Conservation (phyloP, 2,113 vertebrate genomes). For the Hydrochoerus hydrochaeris region DNA sequence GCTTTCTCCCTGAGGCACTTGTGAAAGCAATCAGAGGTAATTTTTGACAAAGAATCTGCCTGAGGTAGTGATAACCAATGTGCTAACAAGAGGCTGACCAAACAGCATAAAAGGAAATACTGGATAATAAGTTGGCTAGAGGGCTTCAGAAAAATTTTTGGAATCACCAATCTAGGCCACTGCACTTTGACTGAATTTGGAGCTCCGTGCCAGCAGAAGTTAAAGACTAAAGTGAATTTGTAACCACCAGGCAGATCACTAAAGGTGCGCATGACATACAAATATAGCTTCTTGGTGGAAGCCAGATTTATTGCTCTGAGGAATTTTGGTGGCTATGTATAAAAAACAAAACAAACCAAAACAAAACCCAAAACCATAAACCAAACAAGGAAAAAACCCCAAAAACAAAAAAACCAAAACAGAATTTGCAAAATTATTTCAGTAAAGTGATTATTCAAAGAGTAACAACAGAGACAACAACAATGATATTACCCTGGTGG, state of each 20-base stretch:
- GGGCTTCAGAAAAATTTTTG: background rate
- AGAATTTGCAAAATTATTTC: background rate
- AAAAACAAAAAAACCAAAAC: background rate
- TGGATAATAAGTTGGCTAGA: background rate
- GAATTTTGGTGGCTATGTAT: background rate
- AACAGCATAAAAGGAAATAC: background rate
- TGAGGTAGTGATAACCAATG: background rate
- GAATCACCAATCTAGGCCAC: background rate
- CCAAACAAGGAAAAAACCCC: too few relatives aligned
- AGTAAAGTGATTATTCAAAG: background rate
- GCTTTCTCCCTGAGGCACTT: background rate
- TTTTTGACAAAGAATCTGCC: background rate
- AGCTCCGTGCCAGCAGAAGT: background rate
- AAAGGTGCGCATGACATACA: background rate
- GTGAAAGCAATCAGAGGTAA: background rate
- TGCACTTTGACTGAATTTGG: background rate
- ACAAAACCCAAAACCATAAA: too few relatives aligned
- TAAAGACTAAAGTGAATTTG: background rate
- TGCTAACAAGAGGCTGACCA: background rate
- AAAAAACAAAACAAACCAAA: background rate
- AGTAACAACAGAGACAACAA: background rate
- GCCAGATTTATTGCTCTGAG: background rate
- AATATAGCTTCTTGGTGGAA: background rate
- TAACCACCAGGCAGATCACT: background rate
- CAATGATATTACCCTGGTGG: accelerated